Evolutionary conservation across 2,113 vertebrate species (phyloP), one percentile per base, ranked within the genome.

Genomic region (Oryzias woworae): DNA sequence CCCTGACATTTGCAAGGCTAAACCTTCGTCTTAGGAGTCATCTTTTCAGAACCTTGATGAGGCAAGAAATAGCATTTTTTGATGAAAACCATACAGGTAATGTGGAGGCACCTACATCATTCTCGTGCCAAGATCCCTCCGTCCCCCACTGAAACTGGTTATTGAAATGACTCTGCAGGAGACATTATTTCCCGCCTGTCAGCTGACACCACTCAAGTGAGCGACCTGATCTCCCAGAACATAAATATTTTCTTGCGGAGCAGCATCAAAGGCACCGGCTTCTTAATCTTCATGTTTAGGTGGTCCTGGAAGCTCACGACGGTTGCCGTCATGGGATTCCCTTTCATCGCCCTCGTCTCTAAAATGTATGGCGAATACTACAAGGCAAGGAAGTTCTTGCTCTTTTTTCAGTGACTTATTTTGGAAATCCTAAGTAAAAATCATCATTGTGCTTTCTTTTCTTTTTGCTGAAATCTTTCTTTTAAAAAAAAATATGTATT

Each of bases 141-240:
- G 14, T 53, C 26, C 2, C 18, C 57, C 2, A n/a, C n/a, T 18
- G 8, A 48, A 2, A 14, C 2, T 6, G 12, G 31, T n/a, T 5
- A 0, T 53, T 36, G 36, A 36, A 8, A 1, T 61, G 52, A n/a
- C 58, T 59, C 85, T 81, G 18, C 79, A 99, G 96, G 97, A 58
- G 95, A 98, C 23, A 93, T 99, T 81, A 93, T 95, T 54, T 99
- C 97, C n/a, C 95, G 96, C 52, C 91, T 99, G 83, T 96, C 96
- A 0, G 94, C 96, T 0, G 97, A 99, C 90, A 98, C 96, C 8
- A 99, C 96, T 49, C 95, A 97, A 31, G 94, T 99, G 81, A 98
- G 96, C 0, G 94, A 99, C 82, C 92, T 98, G 69, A 93, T 99
- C 59, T 97, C 97, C 5, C 92, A 94, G 85, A 99, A 99, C n/a